Conservation (phyloP, 2,797 vertebrate species). For the Peromyscus melanophrys region DNA sequence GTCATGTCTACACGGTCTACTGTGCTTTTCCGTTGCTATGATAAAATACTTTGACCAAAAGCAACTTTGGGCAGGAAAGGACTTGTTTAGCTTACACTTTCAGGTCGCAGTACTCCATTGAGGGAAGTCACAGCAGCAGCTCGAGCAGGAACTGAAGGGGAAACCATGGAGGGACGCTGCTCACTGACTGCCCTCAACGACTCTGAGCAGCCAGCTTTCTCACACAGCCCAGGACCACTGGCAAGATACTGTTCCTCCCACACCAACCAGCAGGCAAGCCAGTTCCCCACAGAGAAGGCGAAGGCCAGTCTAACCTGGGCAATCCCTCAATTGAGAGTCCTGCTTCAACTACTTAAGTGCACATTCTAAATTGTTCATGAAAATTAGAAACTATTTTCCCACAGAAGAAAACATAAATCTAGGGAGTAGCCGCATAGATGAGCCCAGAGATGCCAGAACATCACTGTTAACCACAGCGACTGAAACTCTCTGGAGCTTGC, state of each 20-base stretch:
- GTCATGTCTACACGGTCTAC: too few species aligned
- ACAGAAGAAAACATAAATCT: background rate
- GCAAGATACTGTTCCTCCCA: background rate
- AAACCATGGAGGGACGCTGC: background rate
- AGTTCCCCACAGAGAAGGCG: background rate
- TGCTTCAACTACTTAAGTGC: background rate
- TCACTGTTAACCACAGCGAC: background rate
- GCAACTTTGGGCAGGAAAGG: background rate
- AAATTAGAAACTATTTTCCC: conserved; percentile 59
- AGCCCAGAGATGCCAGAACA: background rate
- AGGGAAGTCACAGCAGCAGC: background rate
- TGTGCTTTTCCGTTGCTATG: background rate
- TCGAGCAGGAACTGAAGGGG: background rate
- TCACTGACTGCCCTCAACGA: background rate
- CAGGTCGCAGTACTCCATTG: background rate
- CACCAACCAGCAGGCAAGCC: background rate
- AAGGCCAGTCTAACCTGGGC: background rate
- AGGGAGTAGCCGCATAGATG: background rate
- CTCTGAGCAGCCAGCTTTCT: background rate
- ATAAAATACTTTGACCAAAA: background rate
- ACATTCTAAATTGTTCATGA: conserved; percentile 34
- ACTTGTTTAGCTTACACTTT: background rate
- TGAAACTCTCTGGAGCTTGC: background rate
- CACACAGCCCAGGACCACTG: background rate
- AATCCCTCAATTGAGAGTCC: background rate